Conservation (phyloP, 2,888 invertebrate genomes). For the Watsonalla cultraria region DNA sequence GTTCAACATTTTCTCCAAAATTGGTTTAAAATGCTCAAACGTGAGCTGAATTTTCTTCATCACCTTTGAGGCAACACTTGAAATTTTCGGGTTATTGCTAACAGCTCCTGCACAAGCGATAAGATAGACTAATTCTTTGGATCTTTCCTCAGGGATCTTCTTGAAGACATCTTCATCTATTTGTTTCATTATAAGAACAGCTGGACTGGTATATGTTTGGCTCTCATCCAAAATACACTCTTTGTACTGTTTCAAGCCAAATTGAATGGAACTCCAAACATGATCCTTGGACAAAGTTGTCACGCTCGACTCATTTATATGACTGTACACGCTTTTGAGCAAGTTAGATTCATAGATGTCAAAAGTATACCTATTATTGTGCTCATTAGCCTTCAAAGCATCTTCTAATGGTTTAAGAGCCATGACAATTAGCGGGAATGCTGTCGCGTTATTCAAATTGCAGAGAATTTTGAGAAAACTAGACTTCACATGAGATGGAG, state of each 20-base stretch:
- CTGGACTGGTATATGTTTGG: constrained; percentile 51
- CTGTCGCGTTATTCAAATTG: constrained; percentile 62
- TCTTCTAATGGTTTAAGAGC: constrained; percentile 43
- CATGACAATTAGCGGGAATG: constrained; percentile 56
- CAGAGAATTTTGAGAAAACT: constrained; percentile 66
- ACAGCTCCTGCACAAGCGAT: constrained; percentile 77
- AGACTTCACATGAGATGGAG: constrained; percentile 67
- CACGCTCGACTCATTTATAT: constrained; percentile 74
- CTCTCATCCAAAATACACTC: constrained; percentile 58
- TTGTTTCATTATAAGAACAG: constrained; percentile 76
- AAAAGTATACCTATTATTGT: constrained; percentile 45
- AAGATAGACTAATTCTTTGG: constrained; percentile 68
- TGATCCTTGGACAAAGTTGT: constrained; percentile 54
- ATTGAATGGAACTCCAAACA: constrained; percentile 80
- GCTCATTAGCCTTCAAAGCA: constrained; percentile 34
- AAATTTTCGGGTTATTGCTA: constrained; percentile 79
- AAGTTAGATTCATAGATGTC: constrained; percentile 73
- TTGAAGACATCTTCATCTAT: constrained; percentile 77
- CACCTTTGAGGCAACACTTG: constrained; percentile 79
- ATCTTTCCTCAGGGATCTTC: constrained; percentile 61
- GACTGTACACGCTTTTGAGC: constrained; percentile 73
- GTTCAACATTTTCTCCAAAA: constrained; percentile 80
- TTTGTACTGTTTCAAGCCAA: constrained; percentile 73
- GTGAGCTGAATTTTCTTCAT: constrained; percentile 83
- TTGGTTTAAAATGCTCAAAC: constrained; percentile 77